Base-by-base conservation (phyloP, 1,140 invertebrate species). In the Samia ricini region DNA sequence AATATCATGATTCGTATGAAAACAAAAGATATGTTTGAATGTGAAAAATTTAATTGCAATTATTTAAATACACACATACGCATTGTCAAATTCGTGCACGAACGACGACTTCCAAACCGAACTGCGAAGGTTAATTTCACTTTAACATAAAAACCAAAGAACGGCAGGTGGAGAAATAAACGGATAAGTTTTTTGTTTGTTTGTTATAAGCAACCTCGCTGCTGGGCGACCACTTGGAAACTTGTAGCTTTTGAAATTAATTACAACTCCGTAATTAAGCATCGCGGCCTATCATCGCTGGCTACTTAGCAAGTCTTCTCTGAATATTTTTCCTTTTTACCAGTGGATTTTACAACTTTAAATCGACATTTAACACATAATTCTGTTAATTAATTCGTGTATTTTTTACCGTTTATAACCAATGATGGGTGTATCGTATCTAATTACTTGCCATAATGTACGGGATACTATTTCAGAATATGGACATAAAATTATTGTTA, bases 131-230 rank as follows among this genome's bases (percentile, higher is more conserved):
- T 59, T 59, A 50, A 50, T 59, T 59, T 21, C 36, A 59, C 15
- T 56, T 10, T 24, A 18, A 60, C 33, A 50, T 36, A 62, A 60
- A 61, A 61, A 33, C 50, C 51, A 42, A 50, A 55, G 15, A 20
- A 20, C 51, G 51, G 61, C 61, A 63, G 61, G 61, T 63, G 61
- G 21, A 48, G 19, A n/a, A n/a, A n/a, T 26, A 23, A 52, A 50
- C 48, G 21, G 60, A 50, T 23, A 21, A 12, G 15, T 59, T 48
- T 56, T 59, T 49, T 57, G 29, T 57, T 19, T 15, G 29, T 48
- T 48, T n/a, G n/a, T 10, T 42, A 42, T 42, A 42, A 42, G 33
- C 33, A 42, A 42, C 33, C 33, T 42, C 33, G 33, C 33, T 15
- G 33, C 33, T 42, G 33, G 33, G 33, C 33, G 33, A 58, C 56